Base-by-base conservation (phyloP, 2,888 invertebrate species). In the Lithophane leautieri region DNA sequence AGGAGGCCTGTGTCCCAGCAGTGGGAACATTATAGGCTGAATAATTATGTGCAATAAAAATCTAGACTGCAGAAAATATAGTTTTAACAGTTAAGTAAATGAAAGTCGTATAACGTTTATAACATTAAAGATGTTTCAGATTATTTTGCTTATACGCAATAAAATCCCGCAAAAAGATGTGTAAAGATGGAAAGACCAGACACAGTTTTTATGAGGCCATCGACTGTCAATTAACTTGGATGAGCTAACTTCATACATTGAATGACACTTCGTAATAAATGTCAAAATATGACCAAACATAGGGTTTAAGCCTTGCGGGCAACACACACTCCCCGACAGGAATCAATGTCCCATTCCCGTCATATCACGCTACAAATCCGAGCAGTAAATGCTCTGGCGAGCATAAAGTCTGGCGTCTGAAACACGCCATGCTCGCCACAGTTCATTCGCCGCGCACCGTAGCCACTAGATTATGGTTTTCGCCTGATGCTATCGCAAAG, bases 381-480 rank as follows among this genome's bases (percentile, higher is more conserved):
- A 65, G 50, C 44, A 14, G 14, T 61, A 76, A 81, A 76, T 70
- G 4, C 68, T 16, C 61, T 34, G 62, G 68, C 50, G 19, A 56
- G 47, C 58, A 69, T 58, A 54, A 73, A 75, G 16, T 28, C n/a
- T 52, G 68, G 56, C 58, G 61, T 14, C 47, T 70, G 76, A 56
- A 65, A 69, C 79, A 66, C 68, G 76, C 54, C 22, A 66, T 34
- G 28, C 63, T 62, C 16, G 16, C 34, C 44, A 47, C 58, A 65
- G 14, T 54, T n/a, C 62, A 56, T 56, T 54, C 44, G 47, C 19
- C 40, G 28, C 42, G n/a, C 19, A 63, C 44, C n/a, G 2, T 61
- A 42, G 63, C 54, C 50, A 60, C 65, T 76, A 66, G 60, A 76
- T 79, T 81, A 66, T 56, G 65, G 81, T 70, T 81, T 70, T 70